Percentiles rank a stretch among this genome's conserved stretches.
Conservation (phyloP, 2,113 vertebrate species). For the Suncus etruscus region DNA sequence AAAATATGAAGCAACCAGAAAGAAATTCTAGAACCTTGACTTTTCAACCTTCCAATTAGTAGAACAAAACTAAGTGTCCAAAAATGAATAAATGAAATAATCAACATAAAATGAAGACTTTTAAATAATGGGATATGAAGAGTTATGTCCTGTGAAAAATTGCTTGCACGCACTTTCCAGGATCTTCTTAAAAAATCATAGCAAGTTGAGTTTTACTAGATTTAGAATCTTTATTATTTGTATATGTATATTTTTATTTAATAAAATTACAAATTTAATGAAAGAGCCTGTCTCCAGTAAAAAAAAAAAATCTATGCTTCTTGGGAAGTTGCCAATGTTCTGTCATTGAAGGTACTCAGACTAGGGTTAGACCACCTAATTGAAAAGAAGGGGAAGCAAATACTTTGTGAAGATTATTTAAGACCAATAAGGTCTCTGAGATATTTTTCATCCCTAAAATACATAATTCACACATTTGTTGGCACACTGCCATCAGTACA, state of each 20-base stretch:
- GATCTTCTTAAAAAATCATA: not conserved
- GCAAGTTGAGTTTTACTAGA: not conserved
- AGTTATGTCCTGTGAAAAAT: not conserved
- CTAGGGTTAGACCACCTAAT: not conserved
- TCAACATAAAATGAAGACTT: slow-evolving; percentile 3
- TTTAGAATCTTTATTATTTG: not conserved
- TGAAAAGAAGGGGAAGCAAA: not conserved
- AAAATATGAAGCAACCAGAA: slow-evolving; percentile 44
- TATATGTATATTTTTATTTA: not conserved
- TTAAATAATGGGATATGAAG: not conserved
- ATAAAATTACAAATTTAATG: not conserved
- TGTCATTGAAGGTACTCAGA: not conserved
- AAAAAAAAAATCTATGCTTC: not conserved
- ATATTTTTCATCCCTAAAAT: not conserved
- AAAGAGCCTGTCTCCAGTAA: slow-evolving; percentile 11
- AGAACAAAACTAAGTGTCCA: slow-evolving; percentile 1
- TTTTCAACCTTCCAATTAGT: slow-evolving; percentile 49
- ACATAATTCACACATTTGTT: not conserved
- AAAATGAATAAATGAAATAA: slow-evolving; percentile 9
- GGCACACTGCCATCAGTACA: not conserved
- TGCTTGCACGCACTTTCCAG: slow-evolving; percentile 26
- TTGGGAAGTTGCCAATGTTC: not conserved
- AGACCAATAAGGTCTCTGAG: not conserved
- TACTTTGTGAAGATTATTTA: not conserved
- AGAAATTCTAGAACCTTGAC: slow-evolving; percentile 9